phyloP scores from a whole-genome alignment of 1,140 invertebrate species.

The Hormaphis cornu region DNA sequence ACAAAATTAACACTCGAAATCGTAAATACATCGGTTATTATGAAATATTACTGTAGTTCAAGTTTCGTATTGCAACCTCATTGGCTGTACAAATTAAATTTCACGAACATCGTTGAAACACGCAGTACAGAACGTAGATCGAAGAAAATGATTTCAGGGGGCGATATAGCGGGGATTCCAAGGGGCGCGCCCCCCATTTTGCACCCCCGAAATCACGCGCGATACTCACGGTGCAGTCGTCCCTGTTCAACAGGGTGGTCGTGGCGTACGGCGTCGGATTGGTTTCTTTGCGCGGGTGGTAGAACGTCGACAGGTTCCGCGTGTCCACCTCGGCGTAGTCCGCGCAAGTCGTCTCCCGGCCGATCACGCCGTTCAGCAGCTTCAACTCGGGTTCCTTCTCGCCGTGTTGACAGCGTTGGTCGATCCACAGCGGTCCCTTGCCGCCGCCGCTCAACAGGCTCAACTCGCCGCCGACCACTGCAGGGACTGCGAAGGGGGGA shows the following conservation, averaged over 20 bases:
- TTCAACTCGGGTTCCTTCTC: constrained; percentile 54
- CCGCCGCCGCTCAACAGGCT: constrained; percentile 40
- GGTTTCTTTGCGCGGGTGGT: constrained; percentile 54
- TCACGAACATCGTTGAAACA: no score
- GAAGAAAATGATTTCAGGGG: no score
- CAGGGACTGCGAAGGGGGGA: constrained; percentile 34
- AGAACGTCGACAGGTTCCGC: constrained; percentile 65
- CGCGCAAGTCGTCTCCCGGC: constrained; percentile 43
- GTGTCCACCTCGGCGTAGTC: constrained; percentile 72
- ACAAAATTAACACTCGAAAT: no score
- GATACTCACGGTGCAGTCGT: constrained; percentile 43
- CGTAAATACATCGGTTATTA: no score
- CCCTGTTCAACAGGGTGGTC: constrained; percentile 54
- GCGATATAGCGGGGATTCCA: no score
- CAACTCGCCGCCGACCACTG: constrained; percentile 37
- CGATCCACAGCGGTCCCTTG: constrained; percentile 65
- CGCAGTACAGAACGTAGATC: no score
- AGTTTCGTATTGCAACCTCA: no score
- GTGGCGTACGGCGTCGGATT: constrained; percentile 75
- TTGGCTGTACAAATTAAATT: no score
- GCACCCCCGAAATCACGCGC: no score
- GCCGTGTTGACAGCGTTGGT: constrained; percentile 60
- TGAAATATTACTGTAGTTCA: no score
- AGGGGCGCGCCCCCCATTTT: no score
- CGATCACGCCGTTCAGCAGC: constrained; percentile 48